phyloP scores from a whole-genome alignment of 2,797 vertebrate species.

The Gobio occitaniae region DNA sequence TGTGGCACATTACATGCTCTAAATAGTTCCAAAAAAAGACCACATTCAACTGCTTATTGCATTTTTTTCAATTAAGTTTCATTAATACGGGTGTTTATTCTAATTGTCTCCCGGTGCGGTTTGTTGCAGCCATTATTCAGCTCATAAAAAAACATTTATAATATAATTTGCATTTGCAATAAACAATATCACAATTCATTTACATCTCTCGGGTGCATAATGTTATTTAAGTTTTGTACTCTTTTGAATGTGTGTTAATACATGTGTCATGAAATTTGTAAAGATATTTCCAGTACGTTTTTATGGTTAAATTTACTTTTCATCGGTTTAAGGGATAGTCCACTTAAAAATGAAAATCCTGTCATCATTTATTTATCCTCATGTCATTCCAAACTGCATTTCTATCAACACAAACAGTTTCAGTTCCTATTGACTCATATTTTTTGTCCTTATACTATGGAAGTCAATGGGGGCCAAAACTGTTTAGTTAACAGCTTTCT shows the following conservation, averaged over 20 bases:
- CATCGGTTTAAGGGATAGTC: background rate
- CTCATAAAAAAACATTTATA: background rate
- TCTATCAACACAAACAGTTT: too few relatives aligned
- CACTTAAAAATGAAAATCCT: background rate
- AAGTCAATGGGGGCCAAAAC: background rate
- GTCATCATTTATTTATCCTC: too few relatives aligned
- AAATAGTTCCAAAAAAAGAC: background rate
- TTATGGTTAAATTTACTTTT: background rate
- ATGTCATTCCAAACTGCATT: too few relatives aligned
- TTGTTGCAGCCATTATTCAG: background rate
- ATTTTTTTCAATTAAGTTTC: background rate
- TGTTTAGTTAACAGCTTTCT: background rate
- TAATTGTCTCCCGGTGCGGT: background rate
- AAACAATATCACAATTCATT: background rate
- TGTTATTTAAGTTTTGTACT: background rate
- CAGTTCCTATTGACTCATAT: too few relatives aligned
- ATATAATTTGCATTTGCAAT: background rate
- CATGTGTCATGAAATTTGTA: background rate
- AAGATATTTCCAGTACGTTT: background rate
- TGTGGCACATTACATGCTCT: background rate
- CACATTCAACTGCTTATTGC: background rate
- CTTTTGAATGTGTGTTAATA: too few relatives aligned
- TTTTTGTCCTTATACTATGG: too few relatives aligned
- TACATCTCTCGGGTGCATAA: background rate
- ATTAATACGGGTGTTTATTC: background rate